Conservation (phyloP, 2,113 vertebrate genomes). For the Corynorhinus townsendii region DNA sequence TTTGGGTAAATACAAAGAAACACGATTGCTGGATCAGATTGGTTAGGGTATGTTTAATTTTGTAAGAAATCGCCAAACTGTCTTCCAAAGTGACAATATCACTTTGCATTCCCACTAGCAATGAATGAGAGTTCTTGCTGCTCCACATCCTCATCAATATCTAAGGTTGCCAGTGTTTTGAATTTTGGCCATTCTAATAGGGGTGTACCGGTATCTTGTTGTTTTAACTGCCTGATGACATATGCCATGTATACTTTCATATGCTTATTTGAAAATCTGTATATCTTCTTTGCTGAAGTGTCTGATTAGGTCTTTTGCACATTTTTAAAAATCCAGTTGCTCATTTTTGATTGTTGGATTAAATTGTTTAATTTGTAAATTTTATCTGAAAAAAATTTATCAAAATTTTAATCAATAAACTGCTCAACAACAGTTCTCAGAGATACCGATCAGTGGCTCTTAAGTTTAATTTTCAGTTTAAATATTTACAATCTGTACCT, state of each 20-base stretch:
- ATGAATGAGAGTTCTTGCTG: background rate
- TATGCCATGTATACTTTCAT: background rate
- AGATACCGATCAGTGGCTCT: background rate
- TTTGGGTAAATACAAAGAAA: background rate
- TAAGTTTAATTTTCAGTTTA: background rate
- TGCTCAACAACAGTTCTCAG: background rate
- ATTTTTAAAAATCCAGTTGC: background rate
- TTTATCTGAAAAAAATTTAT: background rate
- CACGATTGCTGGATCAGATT: background rate
- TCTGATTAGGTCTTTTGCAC: background rate
- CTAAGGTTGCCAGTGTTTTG: background rate
- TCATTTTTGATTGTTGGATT: background rate
- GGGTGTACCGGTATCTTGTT: background rate
- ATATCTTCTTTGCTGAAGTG: background rate
- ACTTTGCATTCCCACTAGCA: background rate
- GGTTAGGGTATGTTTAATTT: background rate
- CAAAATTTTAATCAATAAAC: background rate
- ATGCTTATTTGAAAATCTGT: background rate
- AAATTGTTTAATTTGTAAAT: background rate
- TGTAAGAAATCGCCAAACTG: background rate
- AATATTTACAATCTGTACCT: background rate
- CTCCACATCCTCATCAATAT: fast-evolving
- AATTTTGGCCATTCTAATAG: background rate
- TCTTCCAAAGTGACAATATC: background rate
- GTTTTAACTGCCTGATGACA: background rate